Evolutionary conservation across 2,888 invertebrate genomes (phyloP).

Genomic region (Cordylochernes scorpioides): DNA sequence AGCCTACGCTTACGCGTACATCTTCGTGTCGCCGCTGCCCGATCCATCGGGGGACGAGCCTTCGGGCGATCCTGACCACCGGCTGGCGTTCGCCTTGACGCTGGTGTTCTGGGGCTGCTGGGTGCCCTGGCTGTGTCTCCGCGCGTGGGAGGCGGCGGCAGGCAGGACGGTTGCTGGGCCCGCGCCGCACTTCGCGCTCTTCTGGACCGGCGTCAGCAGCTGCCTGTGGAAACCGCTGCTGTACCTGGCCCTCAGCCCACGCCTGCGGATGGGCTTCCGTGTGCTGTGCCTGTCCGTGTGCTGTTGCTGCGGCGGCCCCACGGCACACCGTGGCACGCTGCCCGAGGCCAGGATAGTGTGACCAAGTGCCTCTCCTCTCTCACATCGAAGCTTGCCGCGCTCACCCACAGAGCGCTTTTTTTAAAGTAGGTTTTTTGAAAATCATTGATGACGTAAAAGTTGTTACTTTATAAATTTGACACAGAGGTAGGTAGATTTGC

Average conservation of each 20-base stretch:
- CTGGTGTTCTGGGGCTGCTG: constrained; percentile 74
- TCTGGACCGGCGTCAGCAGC: constrained; percentile 82
- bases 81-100: constrained; percentile 78
- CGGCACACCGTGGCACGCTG: no score
- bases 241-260: constrained; percentile 61
- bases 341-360: no score
- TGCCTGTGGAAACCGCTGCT: constrained; percentile 86
- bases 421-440: no score
- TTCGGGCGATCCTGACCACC: constrained; percentile 71
- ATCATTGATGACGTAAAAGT: no score
- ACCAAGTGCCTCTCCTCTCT: no score
- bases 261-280: constrained; percentile 63
- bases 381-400: no score
- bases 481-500: no score
- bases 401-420: no score
- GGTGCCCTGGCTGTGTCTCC: constrained; percentile 63
- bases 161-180: constrained; percentile 23
- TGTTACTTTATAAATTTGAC: no score
- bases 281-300: constrained; percentile 65
- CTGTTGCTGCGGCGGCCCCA: no score
- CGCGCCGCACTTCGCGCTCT: constrained; percentile 63
- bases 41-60: constrained; percentile 69
- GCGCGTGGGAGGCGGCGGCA: constrained; percentile 35
- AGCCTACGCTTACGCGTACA: constrained; percentile 74
- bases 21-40: constrained; percentile 69